These are phyloP conservation scores for Dasypogon diadema DNA, from an alignment of 2,888 invertebrate genomes.

Conservation along the genomic window DNA sequence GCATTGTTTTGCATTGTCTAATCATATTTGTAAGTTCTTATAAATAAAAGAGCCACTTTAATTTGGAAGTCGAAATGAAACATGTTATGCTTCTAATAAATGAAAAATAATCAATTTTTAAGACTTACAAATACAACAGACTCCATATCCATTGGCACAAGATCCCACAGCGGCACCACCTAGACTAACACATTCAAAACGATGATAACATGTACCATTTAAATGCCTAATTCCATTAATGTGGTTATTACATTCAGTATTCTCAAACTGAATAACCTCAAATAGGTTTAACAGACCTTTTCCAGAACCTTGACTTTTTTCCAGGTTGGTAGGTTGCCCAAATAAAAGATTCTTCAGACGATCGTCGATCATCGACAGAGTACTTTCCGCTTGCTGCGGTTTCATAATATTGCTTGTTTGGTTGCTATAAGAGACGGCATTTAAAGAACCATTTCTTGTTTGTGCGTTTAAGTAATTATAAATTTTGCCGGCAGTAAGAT, in stretches of 20 bases:
- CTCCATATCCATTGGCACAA: conserved; percentile 80
- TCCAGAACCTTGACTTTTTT: conserved; percentile 60
- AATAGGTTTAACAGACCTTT: conserved; percentile 76
- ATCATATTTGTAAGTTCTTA: no score
- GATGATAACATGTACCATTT: conserved; percentile 79
- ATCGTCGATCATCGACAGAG: conserved; percentile 57
- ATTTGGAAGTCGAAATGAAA: no score
- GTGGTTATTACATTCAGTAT: conserved; percentile 71
- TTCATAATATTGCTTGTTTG: conserved; percentile 23
- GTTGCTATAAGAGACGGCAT: no score
- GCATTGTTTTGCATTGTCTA: no score
- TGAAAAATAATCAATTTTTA: no score
- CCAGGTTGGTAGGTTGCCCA: conserved; percentile 59
- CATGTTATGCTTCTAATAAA: no score
- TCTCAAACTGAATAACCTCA: conserved; percentile 78
- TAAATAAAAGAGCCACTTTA: no score
- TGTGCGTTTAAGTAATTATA: not conserved
- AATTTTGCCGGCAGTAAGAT: not conserved
- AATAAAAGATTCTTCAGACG: conserved; percentile 63
- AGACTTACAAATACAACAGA: conserved; percentile 83
- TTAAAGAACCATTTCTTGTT: not conserved
- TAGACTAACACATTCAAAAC: conserved; percentile 74
- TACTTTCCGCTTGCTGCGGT: conserved; percentile 18
- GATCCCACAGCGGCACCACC: conserved; percentile 76
- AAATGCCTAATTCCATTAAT: conserved; percentile 70